These are phyloP conservation scores for Geophilus truncorum DNA, from an alignment of 2,888 invertebrate species.

Conservation along the genomic window DNA sequence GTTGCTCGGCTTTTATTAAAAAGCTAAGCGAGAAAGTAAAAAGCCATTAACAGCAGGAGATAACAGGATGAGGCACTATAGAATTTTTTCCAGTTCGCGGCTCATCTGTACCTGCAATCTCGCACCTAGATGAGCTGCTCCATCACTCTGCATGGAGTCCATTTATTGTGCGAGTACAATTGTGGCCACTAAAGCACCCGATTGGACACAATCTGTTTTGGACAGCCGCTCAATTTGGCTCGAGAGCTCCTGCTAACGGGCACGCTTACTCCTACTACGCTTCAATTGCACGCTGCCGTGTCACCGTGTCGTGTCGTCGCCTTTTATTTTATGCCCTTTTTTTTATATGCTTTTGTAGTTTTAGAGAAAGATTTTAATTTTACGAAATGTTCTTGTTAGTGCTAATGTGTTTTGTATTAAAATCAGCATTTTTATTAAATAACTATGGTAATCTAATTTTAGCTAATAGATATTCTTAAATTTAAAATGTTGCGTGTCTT, in stretches of 20 bases:
- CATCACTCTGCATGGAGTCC: slow-evolving; percentile 3
- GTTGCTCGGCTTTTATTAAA: slow-evolving; percentile 17
- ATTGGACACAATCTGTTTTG: slow-evolving; percentile 18
- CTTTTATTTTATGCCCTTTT: not conserved
- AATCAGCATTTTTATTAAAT: no score
- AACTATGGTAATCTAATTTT: no score
- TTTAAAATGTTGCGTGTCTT: no score
- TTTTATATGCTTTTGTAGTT: no score
- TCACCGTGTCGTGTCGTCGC: not conserved
- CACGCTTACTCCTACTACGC: slow-evolving; percentile 4
- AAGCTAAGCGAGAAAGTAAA: slow-evolving; percentile 8
- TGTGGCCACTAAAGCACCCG: not conserved
- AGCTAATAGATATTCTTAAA: no score
- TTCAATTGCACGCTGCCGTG: not conserved
- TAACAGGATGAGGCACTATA: slow-evolving; percentile 7
- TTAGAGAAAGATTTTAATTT: no score
- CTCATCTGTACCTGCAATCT: not conserved
- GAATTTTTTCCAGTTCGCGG: not conserved
- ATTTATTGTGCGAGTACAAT: slow-evolving; percentile 17
- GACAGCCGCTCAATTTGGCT: slow-evolving; percentile 27
- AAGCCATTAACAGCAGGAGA: slow-evolving; percentile 15
- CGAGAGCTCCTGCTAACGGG: slow-evolving; percentile 6
- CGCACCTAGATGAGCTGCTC: not conserved
- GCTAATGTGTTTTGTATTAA: no score
- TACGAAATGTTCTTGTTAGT: no score